phyloP scores from a whole-genome alignment of 2,888 invertebrate species.

The Drosophila nr. fundita region DNA sequence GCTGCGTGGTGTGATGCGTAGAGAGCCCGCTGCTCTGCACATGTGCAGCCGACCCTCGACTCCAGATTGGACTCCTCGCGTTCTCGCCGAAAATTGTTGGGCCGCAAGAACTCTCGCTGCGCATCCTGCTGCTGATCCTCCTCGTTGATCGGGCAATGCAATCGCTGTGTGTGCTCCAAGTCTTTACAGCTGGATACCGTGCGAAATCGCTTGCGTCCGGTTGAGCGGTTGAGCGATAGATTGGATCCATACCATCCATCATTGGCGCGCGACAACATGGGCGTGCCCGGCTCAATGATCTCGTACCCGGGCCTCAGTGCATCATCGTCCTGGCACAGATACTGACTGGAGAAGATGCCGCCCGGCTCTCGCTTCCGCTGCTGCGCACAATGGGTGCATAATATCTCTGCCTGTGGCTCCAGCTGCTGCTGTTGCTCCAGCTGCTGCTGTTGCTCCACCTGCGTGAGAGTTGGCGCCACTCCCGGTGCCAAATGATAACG shows the following conservation, averaged over 20 bases:
- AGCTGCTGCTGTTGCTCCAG: slow-evolving; percentile 13
- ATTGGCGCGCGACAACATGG: slow-evolving; percentile 87
- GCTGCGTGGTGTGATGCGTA: slow-evolving; percentile 44
- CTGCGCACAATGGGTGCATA: slow-evolving; percentile 80
- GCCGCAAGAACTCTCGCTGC: slow-evolving; percentile 67
- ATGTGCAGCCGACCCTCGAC: slow-evolving; percentile 70
- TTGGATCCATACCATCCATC: slow-evolving; percentile 85
- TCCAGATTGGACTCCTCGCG: slow-evolving; percentile 72
- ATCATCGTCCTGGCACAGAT: slow-evolving; percentile 87
- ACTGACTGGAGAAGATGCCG: slow-evolving; percentile 87
- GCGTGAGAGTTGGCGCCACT: neutral
- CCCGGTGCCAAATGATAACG: slow-evolving; percentile 87
- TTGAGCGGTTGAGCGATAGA: slow-evolving; percentile 65
- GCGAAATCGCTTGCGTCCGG: slow-evolving; percentile 69
- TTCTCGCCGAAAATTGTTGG: slow-evolving; percentile 82
- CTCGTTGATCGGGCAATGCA: slow-evolving; percentile 71
- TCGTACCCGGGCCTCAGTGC: slow-evolving; percentile 88
- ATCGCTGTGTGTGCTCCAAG: slow-evolving; percentile 65
- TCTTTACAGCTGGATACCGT: slow-evolving; percentile 79
- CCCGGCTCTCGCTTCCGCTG: slow-evolving; percentile 77
- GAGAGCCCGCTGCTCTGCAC: slow-evolving; percentile 73
- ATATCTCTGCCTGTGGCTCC: slow-evolving; percentile 34
- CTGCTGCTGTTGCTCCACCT: slow-evolving; percentile 9
- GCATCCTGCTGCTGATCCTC: slow-evolving; percentile 64
- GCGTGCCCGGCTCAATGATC: slow-evolving; percentile 88